Conservation (phyloP, 1,140 invertebrate species). For the Pinna nobilis region DNA sequence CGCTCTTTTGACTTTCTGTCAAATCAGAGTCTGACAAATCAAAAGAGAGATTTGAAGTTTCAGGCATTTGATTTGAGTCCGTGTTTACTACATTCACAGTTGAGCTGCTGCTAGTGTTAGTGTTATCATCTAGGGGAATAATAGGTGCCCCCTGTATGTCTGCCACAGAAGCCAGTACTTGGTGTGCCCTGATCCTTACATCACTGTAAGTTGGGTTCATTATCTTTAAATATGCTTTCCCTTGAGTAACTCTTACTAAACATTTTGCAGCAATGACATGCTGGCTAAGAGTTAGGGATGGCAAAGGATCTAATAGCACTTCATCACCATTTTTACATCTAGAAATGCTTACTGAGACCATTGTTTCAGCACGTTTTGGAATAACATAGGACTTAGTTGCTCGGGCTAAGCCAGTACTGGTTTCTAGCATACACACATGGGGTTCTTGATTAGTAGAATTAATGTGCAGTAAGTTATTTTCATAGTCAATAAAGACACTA, state of each 20-base stretch:
- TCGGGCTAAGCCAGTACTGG: not conserved
- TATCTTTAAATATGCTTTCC: conserved; percentile 9
- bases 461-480: not conserved
- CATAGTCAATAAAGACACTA: not conserved
- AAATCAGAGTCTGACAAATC: conserved; percentile 28
- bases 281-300: not conserved
- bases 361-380: not conserved
- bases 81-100: not conserved
- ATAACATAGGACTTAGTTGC: not conserved
- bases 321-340: not conserved
- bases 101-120: not conserved
- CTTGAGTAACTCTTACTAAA: conserved; percentile 23
- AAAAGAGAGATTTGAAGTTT: conserved; percentile 19
- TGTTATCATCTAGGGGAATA: not conserved
- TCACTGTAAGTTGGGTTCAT: conserved; percentile 33
- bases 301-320: conserved; percentile 34
- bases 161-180: not conserved
- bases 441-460: not conserved
- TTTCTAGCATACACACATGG: not conserved
- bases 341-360: not conserved
- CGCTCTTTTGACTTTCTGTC: conserved; percentile 15
- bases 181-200: not conserved
- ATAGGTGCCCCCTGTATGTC: not conserved
- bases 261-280: conserved; percentile 25
- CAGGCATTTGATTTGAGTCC: conserved; percentile 5